A percentile compares a stretch with the other conserved stretches of the same genome.
These are phyloP conservation scores for Drosophila nr. fundita DNA, from an alignment of 2,888 invertebrate species.

Conservation along the genomic window DNA sequence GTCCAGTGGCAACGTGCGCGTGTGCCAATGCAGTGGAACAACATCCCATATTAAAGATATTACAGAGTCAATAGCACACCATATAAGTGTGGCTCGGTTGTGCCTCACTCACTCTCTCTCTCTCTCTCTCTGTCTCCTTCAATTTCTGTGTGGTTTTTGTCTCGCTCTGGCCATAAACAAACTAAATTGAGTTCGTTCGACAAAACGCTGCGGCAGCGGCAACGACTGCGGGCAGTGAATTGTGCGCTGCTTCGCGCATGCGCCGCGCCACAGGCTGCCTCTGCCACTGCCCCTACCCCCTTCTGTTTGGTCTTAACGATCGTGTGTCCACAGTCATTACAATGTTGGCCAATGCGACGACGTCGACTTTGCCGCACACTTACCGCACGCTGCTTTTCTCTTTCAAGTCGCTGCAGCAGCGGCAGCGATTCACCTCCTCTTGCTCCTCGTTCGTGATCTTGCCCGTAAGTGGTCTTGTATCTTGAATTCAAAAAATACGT, in stretches of 20 bases:
- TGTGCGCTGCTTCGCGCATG: constrained; percentile 62
- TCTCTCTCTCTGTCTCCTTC: constrained; percentile 14
- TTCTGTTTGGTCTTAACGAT: constrained; percentile 76
- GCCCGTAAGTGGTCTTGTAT: constrained; percentile 84
- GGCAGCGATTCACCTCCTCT: constrained; percentile 32
- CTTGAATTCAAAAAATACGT: constrained; percentile 77
- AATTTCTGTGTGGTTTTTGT: constrained; percentile 20
- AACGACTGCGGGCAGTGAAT: constrained; percentile 12
- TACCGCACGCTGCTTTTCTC: constrained; percentile 80
- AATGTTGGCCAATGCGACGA: constrained; percentile 81
- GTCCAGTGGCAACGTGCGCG: constrained; percentile 84
- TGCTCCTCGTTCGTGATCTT: constrained; percentile 83
- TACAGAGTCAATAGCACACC: constrained; percentile 82
- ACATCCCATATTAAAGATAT: constrained; percentile 82
- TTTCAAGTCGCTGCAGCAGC: constrained; percentile 52
- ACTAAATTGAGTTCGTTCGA: constrained; percentile 81
- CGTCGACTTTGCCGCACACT: constrained; percentile 64
- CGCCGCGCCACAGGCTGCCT: constrained; percentile 63
- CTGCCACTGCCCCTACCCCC: constrained; percentile 37
- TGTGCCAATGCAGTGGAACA: constrained; percentile 84
- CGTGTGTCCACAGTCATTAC: constrained; percentile 84
- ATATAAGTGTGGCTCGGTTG: constrained; percentile 66
- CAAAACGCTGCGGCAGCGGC: constrained; percentile 67
- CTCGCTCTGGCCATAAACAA: constrained; percentile 65
- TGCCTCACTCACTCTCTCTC: constrained; percentile 13